Conservation (phyloP, 2,113 vertebrate genomes). For the Solenodon paradoxus region DNA sequence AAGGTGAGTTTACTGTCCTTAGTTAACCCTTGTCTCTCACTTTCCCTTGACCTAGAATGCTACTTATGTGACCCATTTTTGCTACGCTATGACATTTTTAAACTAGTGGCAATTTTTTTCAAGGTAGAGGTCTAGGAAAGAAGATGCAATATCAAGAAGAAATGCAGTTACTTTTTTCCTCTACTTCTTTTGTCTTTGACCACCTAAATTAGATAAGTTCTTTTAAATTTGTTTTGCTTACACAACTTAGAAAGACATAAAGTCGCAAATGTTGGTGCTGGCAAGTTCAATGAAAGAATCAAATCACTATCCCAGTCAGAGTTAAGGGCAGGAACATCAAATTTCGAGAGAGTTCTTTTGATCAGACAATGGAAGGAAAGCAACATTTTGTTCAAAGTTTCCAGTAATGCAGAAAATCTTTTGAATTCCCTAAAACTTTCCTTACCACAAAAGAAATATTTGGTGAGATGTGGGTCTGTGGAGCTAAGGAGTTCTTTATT, state of each 20-base stretch:
- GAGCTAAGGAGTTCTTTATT: not conserved
- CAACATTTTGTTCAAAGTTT: not conserved
- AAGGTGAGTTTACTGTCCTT: not conserved
- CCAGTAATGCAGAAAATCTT: not conserved
- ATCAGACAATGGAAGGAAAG: not conserved
- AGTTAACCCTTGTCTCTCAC: not conserved
- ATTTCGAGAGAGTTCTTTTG: not conserved
- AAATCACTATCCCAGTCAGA: not conserved
- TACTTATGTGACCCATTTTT: not conserved
- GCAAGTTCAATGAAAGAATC: not conserved
- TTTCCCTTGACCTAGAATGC: not conserved
- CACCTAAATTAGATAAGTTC: not conserved
- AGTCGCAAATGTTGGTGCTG: not conserved
- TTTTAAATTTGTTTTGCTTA: not conserved
- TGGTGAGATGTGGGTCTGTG: not conserved
- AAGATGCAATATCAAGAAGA: not conserved
- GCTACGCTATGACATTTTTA: not conserved
- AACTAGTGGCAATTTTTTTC: not conserved
- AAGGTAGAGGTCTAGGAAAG: not conserved
- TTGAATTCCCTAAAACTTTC: not conserved
- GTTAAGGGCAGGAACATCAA: not conserved
- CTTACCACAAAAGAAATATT: not conserved
- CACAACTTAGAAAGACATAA: not conserved
- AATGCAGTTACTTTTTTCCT: not conserved
- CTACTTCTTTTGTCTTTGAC: accelerated